Evolutionary conservation across 2,113 vertebrate genomes (phyloP).

Genomic region (Syngnathoides biaculeatus): DNA sequence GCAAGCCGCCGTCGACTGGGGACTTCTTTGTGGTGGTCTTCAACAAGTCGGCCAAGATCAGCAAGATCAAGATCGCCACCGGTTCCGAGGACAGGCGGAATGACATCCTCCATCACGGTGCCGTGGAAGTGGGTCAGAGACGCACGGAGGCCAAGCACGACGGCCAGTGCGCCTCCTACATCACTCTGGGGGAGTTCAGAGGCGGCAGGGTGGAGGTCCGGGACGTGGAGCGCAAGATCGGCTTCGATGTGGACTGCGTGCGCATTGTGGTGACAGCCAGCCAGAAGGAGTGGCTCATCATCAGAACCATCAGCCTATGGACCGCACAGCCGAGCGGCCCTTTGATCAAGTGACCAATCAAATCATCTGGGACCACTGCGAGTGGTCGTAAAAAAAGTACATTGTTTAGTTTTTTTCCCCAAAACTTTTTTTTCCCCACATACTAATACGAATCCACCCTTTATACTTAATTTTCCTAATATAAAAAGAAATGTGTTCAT

Average conservation of each 20-base stretch:
- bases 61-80: constrained; percentile 84
- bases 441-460: constrained; percentile 29
- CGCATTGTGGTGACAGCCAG: constrained; percentile 85
- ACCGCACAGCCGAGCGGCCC: constrained; percentile 77
- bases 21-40: constrained; percentile 86
- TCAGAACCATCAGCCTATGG: constrained; percentile 90
- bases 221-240: constrained; percentile 85
- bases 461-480: constrained; percentile 46
- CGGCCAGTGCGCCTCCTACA: constrained; percentile 80
- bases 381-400: constrained; percentile 43
- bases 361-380: background rate
- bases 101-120: constrained; percentile 88
- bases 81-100: constrained; percentile 89
- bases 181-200: constrained; percentile 87
- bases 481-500: constrained; percentile 32
- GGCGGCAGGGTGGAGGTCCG: constrained; percentile 86
- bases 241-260: constrained; percentile 87
- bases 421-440: too few species aligned
- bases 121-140: constrained; percentile 85
- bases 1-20: constrained; percentile 84
- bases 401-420: constrained; percentile 56
- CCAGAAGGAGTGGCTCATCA: constrained; percentile 93
- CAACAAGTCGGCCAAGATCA: constrained; percentile 82
- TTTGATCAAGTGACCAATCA: constrained; percentile 41
- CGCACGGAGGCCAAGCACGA: constrained; percentile 76